Evolutionary conservation across 2,888 invertebrate genomes (phyloP), one percentile per base, ranked within the genome.

Genomic region (Charanyca ferruginea): DNA sequence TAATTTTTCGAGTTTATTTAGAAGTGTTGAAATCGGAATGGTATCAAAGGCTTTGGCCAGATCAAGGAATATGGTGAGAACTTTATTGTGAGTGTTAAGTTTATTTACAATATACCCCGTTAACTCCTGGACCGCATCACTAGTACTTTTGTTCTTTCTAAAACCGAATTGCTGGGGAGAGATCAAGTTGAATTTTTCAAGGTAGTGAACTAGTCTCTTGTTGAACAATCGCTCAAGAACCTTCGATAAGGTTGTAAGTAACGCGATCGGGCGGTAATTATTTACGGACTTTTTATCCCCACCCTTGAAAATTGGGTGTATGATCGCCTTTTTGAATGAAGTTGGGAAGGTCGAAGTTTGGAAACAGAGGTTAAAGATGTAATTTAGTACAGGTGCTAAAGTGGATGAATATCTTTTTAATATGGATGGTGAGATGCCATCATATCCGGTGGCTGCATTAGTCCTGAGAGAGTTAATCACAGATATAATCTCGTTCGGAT

Each of bases 1-100:
- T n/a, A n/a, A n/a, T n/a, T n/a, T n/a, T n/a, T n/a, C n/a, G n/a
- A n/a, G n/a, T n/a, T n/a, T n/a, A n/a, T n/a, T n/a, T n/a, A n/a
- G n/a, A n/a, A n/a, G n/a, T n/a, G n/a, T n/a, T n/a, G n/a, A n/a
- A n/a, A n/a, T n/a, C n/a, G n/a, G n/a, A n/a, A n/a, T n/a, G n/a
- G n/a, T n/a, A n/a, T n/a, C n/a, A n/a, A n/a, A n/a, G 35, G 58
- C 58, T 49, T 67, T 67, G 8, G 53, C 41, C 13, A 68, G 49
- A 28, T 69, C 68, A 3, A 69, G 11, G n/a, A 59, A 70, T 44
- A 59, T 60, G 13, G 61, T 62, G 4, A 66, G 18, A 13, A 53
- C 54, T n/a, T 62, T 66, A 9, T 53, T 45, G 9, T 62, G 49
- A 6, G 18, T 2, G 4, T 70, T 53, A 11, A 70, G 9, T 2